Evolutionary conservation across 2,888 invertebrate species (phyloP).

Genomic region (Thyatira batis): DNA sequence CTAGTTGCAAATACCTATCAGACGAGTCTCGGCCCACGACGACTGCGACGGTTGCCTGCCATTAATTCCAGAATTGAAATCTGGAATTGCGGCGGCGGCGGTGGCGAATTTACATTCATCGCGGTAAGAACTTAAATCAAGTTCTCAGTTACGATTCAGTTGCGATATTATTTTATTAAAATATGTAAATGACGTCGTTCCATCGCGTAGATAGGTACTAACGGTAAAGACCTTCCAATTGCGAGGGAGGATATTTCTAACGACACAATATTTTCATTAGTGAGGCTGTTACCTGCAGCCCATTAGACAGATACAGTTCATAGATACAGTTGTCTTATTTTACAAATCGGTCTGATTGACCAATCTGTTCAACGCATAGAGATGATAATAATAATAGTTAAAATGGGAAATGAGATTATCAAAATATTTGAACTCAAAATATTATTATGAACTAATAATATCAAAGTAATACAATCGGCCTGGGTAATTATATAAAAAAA

Average conservation of each 20-base stretch:
- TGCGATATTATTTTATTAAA: constrained; percentile 83
- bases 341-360: constrained; percentile 7
- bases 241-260: constrained; percentile 72
- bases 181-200: constrained; percentile 80
- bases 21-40: constrained; percentile 74
- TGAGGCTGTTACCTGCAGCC: constrained; percentile 59
- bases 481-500: not conserved
- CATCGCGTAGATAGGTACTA: constrained; percentile 68
- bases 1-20: constrained; percentile 70
- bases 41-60: constrained; percentile 63
- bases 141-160: constrained; percentile 82
- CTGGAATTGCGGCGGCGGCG: constrained; percentile 77
- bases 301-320: not conserved
- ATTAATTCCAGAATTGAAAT: constrained; percentile 83
- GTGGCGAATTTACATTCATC: constrained; percentile 81
- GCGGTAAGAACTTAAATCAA: constrained; percentile 83
- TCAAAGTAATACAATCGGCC: too few species aligned
- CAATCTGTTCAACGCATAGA: too few species aligned
- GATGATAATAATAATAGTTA: too few species aligned
- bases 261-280: constrained; percentile 78
- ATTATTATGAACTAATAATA: too few species aligned
- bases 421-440: too few species aligned
- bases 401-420: too few species aligned
- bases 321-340: constrained; percentile 16
- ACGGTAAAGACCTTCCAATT: constrained; percentile 73